Percentiles rank a stretch among this genome's conserved stretches.
Conservation (phyloP, 1,140 invertebrate species). For the Drosophila takahashii region DNA sequence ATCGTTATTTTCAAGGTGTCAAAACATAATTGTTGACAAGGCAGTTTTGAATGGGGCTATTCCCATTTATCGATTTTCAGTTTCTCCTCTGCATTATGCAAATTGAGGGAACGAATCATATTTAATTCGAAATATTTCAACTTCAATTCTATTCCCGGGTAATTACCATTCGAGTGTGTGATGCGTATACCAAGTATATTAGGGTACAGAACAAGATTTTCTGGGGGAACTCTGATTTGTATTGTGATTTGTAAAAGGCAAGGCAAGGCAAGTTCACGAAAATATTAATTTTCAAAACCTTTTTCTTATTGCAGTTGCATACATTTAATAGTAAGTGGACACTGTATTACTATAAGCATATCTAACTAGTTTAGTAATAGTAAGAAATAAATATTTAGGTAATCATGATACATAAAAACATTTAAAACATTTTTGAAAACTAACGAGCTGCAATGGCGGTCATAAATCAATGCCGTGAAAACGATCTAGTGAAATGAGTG, state of each 20-base stretch:
- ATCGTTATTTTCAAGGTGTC: constrained; percentile 57
- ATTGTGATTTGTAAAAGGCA: too few relatives aligned
- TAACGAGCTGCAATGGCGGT: constrained; percentile 5
- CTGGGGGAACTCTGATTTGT: too few relatives aligned
- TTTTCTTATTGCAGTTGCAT: too few relatives aligned
- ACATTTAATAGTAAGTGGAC: too few relatives aligned
- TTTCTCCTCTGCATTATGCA: constrained; percentile 38
- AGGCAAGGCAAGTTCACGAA: too few relatives aligned
- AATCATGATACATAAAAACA: not conserved
- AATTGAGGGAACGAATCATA: constrained; percentile 25
- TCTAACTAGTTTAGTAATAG: too few relatives aligned
- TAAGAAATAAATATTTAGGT: not conserved
- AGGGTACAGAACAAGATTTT: not conserved
- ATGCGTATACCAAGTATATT: constrained; percentile 25
- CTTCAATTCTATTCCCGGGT: constrained; percentile 12
- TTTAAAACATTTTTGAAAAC: not conserved
- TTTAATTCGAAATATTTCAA: constrained; percentile 32
- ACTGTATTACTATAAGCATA: too few relatives aligned
- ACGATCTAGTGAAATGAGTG: constrained; percentile 11
- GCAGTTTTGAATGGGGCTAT: constrained; percentile 10
- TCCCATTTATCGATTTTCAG: constrained; percentile 2
- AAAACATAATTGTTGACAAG: constrained; percentile 65
- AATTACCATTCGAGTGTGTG: constrained; percentile 43
- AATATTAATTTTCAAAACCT: too few relatives aligned
- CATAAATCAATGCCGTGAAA: constrained; percentile 14